phyloP scores from a whole-genome alignment of 2,113 vertebrate genomes.

The Bothrops jararaca region DNA sequence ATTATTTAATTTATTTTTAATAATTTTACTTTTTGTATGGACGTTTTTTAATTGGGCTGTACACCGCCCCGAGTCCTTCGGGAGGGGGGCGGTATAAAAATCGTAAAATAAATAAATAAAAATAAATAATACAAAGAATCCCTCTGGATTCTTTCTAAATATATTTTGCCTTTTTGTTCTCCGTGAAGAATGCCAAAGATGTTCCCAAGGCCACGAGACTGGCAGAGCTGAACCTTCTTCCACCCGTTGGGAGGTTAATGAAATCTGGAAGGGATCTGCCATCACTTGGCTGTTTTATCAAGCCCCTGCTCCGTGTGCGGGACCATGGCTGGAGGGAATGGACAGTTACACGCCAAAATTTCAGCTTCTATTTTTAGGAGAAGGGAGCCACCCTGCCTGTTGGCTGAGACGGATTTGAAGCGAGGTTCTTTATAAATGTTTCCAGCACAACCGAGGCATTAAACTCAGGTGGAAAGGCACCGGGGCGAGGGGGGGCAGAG shows the following conservation, averaged over 20 bases:
- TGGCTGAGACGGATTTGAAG: not conserved
- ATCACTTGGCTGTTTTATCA: not conserved
- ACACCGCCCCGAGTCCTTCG: too few relatives aligned
- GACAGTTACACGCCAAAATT: not conserved
- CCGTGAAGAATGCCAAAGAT: not conserved
- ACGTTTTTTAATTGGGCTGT: too few relatives aligned
- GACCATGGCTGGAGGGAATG: not conserved
- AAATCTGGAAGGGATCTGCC: not conserved
- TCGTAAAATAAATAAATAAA: too few relatives aligned
- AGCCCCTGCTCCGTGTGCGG: too few relatives aligned
- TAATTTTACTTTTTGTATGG: too few relatives aligned
- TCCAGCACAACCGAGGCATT: not conserved
- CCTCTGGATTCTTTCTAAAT: not conserved
- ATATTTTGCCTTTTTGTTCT: constrained; percentile 22
- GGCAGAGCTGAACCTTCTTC: not conserved
- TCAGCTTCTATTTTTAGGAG: not conserved
- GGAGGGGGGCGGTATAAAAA: too few relatives aligned
- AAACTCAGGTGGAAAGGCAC: not conserved
- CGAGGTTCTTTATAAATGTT: not conserved
- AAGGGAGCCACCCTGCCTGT: not conserved
- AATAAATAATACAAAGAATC: too few relatives aligned
- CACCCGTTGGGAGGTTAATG: not conserved
- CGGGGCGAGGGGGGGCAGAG: too few relatives aligned
- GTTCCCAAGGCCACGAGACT: not conserved
- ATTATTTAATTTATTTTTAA: too few relatives aligned